Evolutionary conservation across 2,888 invertebrate species (phyloP).

Genomic region (Exephanes ischioxanthus): DNA sequence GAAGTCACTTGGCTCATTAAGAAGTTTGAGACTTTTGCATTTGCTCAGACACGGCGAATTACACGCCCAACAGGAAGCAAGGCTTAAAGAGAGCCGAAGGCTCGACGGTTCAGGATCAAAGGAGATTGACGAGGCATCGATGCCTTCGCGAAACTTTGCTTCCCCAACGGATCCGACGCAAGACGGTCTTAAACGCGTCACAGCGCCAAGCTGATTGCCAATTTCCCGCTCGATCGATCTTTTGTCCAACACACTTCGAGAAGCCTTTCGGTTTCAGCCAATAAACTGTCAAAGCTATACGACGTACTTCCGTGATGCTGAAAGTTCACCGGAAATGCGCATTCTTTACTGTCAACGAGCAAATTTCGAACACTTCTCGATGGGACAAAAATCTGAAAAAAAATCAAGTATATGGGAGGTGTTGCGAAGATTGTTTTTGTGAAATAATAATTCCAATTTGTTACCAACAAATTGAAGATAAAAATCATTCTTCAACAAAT

Average conservation of each 20-base stretch:
- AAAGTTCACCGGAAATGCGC: not conserved
- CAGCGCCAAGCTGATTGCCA: slow-evolving; percentile 25
- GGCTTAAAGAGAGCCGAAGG: too few relatives aligned
- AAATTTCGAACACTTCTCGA: too few relatives aligned
- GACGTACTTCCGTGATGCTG: not conserved
- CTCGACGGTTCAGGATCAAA: slow-evolving; percentile 5
- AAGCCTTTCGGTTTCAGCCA: not conserved
- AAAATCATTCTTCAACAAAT: too few relatives aligned
- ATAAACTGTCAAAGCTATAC: not conserved
- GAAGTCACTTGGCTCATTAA: not conserved
- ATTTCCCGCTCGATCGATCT: slow-evolving; percentile 36
- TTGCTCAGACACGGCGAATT: slow-evolving; percentile 14
- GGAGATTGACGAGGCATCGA: not conserved
- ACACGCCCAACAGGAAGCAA: not conserved
- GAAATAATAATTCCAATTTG: too few relatives aligned
- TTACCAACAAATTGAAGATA: too few relatives aligned
- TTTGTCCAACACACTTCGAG: not conserved
- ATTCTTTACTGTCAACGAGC: too few relatives aligned
- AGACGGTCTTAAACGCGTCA: not conserved
- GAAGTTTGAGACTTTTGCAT: slow-evolving; percentile 3
- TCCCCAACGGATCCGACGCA: not conserved
- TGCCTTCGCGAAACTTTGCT: slow-evolving; percentile 25
- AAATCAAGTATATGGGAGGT: too few relatives aligned
- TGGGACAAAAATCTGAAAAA: too few relatives aligned
- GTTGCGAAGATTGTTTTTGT: too few relatives aligned